Percentiles rank a stretch among this genome's conserved stretches.
phyloP scores from a whole-genome alignment of 2,888 invertebrate genomes.

The Ligdia adustata region DNA sequence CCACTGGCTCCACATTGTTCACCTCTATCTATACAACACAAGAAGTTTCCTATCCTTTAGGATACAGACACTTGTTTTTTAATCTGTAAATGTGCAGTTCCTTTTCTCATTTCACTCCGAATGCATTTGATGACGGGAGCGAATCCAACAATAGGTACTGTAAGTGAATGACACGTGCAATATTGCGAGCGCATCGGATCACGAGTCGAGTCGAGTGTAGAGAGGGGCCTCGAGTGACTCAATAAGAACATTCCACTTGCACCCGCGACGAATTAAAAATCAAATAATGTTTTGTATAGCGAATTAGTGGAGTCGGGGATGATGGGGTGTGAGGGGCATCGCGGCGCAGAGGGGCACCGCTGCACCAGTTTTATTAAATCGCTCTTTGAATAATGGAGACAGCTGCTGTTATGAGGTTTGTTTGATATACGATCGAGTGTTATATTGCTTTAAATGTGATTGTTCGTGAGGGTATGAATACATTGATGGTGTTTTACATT shows the following conservation, averaged over 20 bases:
- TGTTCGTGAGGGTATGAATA: background rate
- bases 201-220: no score
- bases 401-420: slow-evolving; percentile 33
- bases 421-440: slow-evolving; percentile 23
- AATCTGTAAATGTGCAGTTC: no score
- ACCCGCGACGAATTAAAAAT: slow-evolving; percentile 76
- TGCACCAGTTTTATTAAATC: slow-evolving; percentile 25
- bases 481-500: no score
- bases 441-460: slow-evolving; percentile 1
- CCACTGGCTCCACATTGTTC: no score
- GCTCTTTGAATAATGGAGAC: slow-evolving; percentile 39
- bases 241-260: slow-evolving; percentile 74
- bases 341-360: slow-evolving; percentile 8
- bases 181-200: slow-evolving; percentile 6
- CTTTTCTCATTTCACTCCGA: no score
- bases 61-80: no score
- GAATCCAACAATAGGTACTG: no score
- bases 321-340: background rate
- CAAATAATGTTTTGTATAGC: slow-evolving; percentile 79
- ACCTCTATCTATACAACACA: no score
- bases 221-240: slow-evolving; percentile 47
- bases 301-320: slow-evolving; percentile 50
- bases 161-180: slow-evolving; percentile 1
- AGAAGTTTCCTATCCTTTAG: no score
- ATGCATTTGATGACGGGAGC: no score